Conservation (phyloP, 2,888 invertebrate species). For the Caenorhabditis uteleia region DNA sequence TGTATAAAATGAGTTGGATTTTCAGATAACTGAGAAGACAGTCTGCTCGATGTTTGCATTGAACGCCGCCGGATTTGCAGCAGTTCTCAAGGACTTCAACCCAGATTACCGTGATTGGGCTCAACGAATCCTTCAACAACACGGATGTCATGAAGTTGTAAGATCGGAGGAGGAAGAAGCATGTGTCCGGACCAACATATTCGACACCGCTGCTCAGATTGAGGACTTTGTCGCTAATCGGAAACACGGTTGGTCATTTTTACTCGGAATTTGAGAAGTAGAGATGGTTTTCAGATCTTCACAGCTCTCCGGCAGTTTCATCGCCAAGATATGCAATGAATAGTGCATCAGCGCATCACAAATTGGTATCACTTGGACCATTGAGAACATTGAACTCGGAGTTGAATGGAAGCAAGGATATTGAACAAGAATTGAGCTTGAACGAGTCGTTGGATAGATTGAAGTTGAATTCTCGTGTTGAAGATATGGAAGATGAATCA, state of each 20-base stretch:
- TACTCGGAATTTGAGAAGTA: too few relatives aligned
- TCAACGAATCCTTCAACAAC: conserved; percentile 16
- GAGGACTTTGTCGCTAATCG: conserved; percentile 14
- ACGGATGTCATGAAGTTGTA: conserved; percentile 16
- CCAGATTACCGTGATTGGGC: conserved; percentile 34
- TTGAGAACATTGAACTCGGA: conserved; percentile 11
- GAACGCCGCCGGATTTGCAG: conserved; percentile 29
- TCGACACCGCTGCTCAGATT: conserved; percentile 16
- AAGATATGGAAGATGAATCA: conserved; percentile 17
- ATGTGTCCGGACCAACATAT: conserved; percentile 11
- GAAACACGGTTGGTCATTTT: too few relatives aligned
- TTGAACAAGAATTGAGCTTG: conserved; percentile 9
- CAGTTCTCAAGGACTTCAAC: conserved; percentile 26
- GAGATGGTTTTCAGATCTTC: neutral
- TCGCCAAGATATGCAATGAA: neutral
- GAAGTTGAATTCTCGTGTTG: conserved; percentile 29
- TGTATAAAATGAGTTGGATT: neutral
- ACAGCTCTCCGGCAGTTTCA: neutral
- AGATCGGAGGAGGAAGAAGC: neutral
- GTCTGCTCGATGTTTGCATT: conserved; percentile 27
- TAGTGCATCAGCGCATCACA: neutral
- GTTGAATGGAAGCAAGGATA: conserved; percentile 4
- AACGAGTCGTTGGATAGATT: conserved; percentile 32
- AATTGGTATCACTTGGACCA: conserved; percentile 5
- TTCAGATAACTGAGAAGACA: conserved; percentile 26